These are phyloP conservation scores for Iguana delicatissima DNA, from an alignment of 2,797 vertebrate genomes.

Conservation along the genomic window DNA sequence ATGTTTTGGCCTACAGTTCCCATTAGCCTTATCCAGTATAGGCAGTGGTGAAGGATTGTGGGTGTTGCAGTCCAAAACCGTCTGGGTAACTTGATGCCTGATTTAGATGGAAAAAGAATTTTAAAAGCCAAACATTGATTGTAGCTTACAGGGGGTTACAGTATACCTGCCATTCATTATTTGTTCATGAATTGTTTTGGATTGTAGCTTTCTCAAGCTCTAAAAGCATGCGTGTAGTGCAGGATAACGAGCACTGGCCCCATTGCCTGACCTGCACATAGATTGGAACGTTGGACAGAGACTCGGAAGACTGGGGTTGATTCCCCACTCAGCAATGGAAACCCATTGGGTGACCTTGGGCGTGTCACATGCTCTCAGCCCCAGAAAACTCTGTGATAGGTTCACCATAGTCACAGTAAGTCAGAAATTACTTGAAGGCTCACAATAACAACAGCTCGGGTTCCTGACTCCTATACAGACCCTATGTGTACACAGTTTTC, in stretches of 20 bases:
- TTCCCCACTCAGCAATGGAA: too few relatives aligned
- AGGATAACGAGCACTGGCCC: too few relatives aligned
- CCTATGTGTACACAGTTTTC: neutral
- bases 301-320: too few relatives aligned
- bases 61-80: neutral
- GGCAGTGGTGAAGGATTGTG: neutral
- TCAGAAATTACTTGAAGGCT: too few relatives aligned
- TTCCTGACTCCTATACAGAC: neutral
- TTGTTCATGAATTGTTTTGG: neutral
- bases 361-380: too few relatives aligned
- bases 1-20: too few relatives aligned
- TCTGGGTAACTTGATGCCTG: neutral
- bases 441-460: too few relatives aligned
- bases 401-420: too few relatives aligned
- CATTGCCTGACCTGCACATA: too few relatives aligned
- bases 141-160: neutral
- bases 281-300: too few relatives aligned
- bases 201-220: neutral
- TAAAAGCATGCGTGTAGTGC: neutral
- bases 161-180: neutral
- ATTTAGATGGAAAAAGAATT: neutral
- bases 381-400: too few relatives aligned
- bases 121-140: neutral
- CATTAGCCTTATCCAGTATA: neutral
- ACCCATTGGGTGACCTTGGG: too few relatives aligned